These are phyloP conservation scores for Chrysodeixis includens DNA, from an alignment of 2,888 invertebrate genomes.

Conservation along the genomic window DNA sequence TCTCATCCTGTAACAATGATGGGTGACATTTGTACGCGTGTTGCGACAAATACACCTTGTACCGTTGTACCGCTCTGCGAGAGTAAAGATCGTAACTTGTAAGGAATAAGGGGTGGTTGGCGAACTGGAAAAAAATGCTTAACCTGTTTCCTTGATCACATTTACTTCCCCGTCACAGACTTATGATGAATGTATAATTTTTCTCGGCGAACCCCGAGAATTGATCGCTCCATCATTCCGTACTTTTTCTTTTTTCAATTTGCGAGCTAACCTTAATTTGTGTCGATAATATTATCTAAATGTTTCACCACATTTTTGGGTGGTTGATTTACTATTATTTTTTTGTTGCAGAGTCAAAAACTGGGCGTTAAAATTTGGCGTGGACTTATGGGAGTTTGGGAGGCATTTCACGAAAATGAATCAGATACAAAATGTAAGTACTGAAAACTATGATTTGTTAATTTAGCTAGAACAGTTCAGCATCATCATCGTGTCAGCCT, in stretches of 20 bases:
- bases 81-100: conserved; percentile 60
- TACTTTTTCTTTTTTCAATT: conserved; percentile 20
- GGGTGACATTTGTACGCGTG: conserved; percentile 67
- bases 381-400: conserved; percentile 96
- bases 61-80: conserved; percentile 57
- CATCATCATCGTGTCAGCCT: no score
- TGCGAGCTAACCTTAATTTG: conserved; percentile 2
- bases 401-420: conserved; percentile 96
- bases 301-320: neutral
- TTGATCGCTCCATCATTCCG: conserved; percentile 33
- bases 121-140: conserved; percentile 81
- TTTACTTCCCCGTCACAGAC: conserved; percentile 74
- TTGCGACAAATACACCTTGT: conserved; percentile 72
- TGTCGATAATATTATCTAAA: neutral
- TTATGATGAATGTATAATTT: conserved; percentile 74
- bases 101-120: conserved; percentile 76
- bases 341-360: conserved; percentile 94
- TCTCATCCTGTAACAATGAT: conserved; percentile 71
- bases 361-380: conserved; percentile 97
- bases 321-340: conserved; percentile 19
- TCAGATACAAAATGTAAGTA: conserved; percentile 95
- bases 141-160: conserved; percentile 82
- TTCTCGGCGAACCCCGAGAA: conserved; percentile 21
- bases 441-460: neutral
- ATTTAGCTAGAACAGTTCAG: no score